A percentile compares a stretch with the other conserved stretches of the same genome.
Evolutionary conservation across 2,797 vertebrate genomes (phyloP).

Genomic region (Ctenopoma multispine): DNA sequence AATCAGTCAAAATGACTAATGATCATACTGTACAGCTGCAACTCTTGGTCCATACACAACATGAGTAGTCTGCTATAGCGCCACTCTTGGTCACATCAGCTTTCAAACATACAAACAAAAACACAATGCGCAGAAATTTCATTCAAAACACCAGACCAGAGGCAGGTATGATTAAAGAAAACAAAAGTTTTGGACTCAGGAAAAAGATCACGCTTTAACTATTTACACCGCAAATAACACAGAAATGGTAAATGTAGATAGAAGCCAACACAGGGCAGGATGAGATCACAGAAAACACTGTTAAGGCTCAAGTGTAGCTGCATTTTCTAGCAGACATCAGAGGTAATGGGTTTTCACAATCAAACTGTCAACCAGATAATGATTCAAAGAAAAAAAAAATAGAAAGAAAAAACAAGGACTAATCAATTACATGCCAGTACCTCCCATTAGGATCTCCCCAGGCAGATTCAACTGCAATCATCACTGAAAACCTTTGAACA

Average conservation of each 20-base stretch:
- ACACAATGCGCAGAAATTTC: constrained; percentile 67
- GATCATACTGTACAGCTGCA: constrained; percentile 66
- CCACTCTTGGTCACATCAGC: constrained; percentile 60
- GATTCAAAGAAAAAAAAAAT: constrained; percentile 25
- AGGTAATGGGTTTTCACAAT: constrained; percentile 86
- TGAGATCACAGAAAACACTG: constrained; percentile 70
- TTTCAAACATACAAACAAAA: constrained; percentile 54
- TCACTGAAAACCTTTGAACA: constrained; percentile 50
- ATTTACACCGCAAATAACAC: constrained; percentile 85
- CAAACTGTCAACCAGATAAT: constrained; percentile 82
- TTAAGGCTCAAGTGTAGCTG: constrained; percentile 78
- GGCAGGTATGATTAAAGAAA: constrained; percentile 60
- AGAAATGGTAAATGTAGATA: constrained; percentile 66
- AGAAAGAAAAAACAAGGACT: constrained; percentile 20
- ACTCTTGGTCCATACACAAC: constrained; percentile 75
- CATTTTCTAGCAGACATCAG: constrained; percentile 74
- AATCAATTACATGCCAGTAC: constrained; percentile 69
- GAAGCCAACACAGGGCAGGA: constrained; percentile 72
- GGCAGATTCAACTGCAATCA: constrained; percentile 39
- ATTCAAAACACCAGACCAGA: constrained; percentile 74
- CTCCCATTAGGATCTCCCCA: constrained; percentile 53
- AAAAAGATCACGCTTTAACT: constrained; percentile 72
- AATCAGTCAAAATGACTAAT: constrained; percentile 39
- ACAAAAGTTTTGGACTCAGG: constrained; percentile 62
- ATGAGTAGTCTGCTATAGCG: constrained; percentile 65